Conservation (phyloP, 1,140 invertebrate species). For the Marisa cornuarietis region DNA sequence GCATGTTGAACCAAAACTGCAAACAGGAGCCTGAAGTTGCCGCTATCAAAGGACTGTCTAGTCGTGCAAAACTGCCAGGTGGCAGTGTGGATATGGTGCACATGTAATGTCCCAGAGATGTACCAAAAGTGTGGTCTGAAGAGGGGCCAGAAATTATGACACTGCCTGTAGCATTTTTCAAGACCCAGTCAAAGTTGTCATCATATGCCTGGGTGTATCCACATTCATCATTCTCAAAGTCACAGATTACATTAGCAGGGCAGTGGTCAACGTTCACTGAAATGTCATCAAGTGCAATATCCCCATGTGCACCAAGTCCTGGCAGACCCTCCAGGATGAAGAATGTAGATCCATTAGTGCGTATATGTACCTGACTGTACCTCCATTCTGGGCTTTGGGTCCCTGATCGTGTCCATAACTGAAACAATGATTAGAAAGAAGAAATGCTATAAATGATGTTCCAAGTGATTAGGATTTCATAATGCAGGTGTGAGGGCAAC, state of each 20-base stretch:
- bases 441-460: too few species aligned
- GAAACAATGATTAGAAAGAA: neutral
- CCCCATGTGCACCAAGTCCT: slow-evolving; percentile 45
- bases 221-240: slow-evolving; percentile 59
- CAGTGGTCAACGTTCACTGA: slow-evolving; percentile 26
- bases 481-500: too few species aligned
- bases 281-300: slow-evolving; percentile 61
- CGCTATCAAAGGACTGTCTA: slow-evolving; percentile 41
- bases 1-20: slow-evolving; percentile 80
- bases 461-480: too few species aligned
- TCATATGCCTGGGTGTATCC: slow-evolving; percentile 75
- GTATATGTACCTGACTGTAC: slow-evolving; percentile 1
- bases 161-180: slow-evolving; percentile 40
- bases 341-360: neutral
- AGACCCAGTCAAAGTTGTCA: slow-evolving; percentile 79
- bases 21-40: slow-evolving; percentile 50
- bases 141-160: slow-evolving; percentile 36
- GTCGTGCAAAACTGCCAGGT: slow-evolving; percentile 49
- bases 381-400: slow-evolving; percentile 13
- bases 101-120: slow-evolving; percentile 67
- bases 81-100: slow-evolving; percentile 41
- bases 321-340: slow-evolving; percentile 43
- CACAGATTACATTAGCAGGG: slow-evolving; percentile 44
- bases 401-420: slow-evolving; percentile 11
- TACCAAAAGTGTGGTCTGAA: slow-evolving; percentile 58